Evolutionary conservation across 1,140 invertebrate genomes (phyloP).

Genomic region (Drosophila gunungcola): DNA sequence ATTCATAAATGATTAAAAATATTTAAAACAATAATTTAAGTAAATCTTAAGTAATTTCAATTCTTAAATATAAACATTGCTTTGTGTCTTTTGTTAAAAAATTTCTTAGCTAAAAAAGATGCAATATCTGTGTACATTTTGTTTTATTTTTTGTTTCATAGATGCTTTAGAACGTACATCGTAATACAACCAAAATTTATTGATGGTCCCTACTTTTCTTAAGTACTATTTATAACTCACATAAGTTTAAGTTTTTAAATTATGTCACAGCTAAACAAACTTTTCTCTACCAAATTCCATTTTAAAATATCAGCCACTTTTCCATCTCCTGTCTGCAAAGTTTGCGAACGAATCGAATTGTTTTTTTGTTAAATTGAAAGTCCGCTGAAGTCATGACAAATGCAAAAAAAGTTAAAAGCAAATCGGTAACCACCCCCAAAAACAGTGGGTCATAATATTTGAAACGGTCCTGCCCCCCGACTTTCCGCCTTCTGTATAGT

Average conservation of each 20-base stretch:
- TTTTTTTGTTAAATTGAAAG: conserved; percentile 38
- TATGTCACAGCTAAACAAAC: background rate
- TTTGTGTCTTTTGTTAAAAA: too few relatives aligned
- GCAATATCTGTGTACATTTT: too few relatives aligned
- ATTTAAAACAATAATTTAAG: too few relatives aligned
- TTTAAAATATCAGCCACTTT: conserved; percentile 10
- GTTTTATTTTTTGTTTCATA: too few relatives aligned
- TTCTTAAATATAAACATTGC: too few relatives aligned
- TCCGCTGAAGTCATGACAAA: conserved; percentile 28
- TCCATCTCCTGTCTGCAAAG: conserved; percentile 40
- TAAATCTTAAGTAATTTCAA: too few relatives aligned
- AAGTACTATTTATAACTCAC: too few relatives aligned
- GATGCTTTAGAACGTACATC: too few relatives aligned
- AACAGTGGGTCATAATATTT: conserved; percentile 37
- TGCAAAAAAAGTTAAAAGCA: conserved; percentile 30
- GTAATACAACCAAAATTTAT: too few relatives aligned
- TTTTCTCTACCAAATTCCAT: conserved; percentile 1
- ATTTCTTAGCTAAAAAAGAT: too few relatives aligned
- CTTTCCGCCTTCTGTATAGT: conserved; percentile 35
- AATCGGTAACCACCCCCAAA: background rate
- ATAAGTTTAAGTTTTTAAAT: background rate
- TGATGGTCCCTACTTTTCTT: too few relatives aligned
- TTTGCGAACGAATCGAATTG: conserved; percentile 31
- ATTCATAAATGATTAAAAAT: too few relatives aligned
- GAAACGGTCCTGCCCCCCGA: background rate